Conservation (phyloP, 1,140 invertebrate species). For the Drosophila dunni region DNA sequence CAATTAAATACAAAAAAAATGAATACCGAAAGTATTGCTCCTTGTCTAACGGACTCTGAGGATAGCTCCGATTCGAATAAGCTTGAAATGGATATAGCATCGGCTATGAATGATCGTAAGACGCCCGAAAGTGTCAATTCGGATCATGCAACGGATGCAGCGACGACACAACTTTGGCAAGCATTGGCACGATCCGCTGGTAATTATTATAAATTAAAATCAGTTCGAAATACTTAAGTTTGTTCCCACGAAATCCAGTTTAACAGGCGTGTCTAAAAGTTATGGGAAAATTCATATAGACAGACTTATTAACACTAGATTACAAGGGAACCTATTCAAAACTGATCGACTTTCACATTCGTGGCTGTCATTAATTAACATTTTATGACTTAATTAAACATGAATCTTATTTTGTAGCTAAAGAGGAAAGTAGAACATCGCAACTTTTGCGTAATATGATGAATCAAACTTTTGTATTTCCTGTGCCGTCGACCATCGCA, state of each 20-base stretch:
- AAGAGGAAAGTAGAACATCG: constrained; percentile 88
- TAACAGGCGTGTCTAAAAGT: too few relatives aligned
- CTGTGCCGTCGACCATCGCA: constrained; percentile 84
- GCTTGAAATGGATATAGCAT: constrained; percentile 80
- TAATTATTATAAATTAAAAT: constrained; percentile 60
- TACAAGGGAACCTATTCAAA: too few relatives aligned
- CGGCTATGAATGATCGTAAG: constrained; percentile 69
- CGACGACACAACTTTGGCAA: constrained; percentile 87
- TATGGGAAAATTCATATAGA: neutral
- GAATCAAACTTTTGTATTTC: constrained; percentile 89
- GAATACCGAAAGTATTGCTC: constrained; percentile 45
- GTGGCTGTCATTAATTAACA: too few relatives aligned
- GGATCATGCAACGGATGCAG: constrained; percentile 86
- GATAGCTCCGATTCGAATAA: constrained; percentile 81
- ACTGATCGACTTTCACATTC: too few relatives aligned
- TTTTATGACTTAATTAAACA: neutral
- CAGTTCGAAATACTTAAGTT: neutral
- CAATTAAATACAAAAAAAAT: constrained; percentile 52
- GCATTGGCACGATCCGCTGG: constrained; percentile 85
- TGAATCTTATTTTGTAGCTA: constrained; percentile 46
- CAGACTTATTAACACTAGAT: neutral
- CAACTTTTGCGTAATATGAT: constrained; percentile 90
- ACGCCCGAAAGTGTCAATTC: constrained; percentile 86
- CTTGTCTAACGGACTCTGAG: constrained; percentile 62
- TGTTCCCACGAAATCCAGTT: too few relatives aligned